Evolutionary conservation across 2,797 vertebrate species (phyloP).

Genomic region (Eremophila alpestris): DNA sequence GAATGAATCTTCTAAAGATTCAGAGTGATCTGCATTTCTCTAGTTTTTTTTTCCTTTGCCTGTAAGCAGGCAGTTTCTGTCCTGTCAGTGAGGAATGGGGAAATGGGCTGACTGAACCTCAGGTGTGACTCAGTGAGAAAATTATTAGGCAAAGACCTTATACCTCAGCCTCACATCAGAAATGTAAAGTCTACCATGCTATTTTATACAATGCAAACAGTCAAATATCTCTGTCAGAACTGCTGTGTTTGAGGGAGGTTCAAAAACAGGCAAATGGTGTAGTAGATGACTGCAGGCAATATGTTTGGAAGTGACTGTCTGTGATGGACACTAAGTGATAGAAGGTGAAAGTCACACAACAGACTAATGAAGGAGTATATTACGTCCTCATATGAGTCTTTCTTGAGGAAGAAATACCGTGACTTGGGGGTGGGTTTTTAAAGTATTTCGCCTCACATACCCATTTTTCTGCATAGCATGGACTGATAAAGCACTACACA

Average conservation of each 20-base stretch:
- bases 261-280: background rate
- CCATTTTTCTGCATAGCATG: background rate
- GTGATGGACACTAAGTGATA: background rate
- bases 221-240: background rate
- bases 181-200: background rate
- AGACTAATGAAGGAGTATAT: background rate
- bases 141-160: background rate
- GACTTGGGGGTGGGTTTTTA: background rate
- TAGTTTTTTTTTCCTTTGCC: background rate
- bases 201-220: background rate
- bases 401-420: background rate
- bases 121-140: background rate
- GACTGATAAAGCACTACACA: background rate
- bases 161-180: background rate
- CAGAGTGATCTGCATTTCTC: background rate
- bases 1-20: background rate
- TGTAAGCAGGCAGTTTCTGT: background rate
- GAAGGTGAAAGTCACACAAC: background rate
- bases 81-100: background rate
- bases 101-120: background rate
- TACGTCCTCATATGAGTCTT: background rate
- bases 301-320: background rate
- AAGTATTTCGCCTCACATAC: background rate
- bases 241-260: background rate
- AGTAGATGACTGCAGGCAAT: background rate